These are phyloP conservation scores for Aethina tumida DNA, from an alignment of 1,140 invertebrate genomes.

Conservation along the genomic window DNA sequence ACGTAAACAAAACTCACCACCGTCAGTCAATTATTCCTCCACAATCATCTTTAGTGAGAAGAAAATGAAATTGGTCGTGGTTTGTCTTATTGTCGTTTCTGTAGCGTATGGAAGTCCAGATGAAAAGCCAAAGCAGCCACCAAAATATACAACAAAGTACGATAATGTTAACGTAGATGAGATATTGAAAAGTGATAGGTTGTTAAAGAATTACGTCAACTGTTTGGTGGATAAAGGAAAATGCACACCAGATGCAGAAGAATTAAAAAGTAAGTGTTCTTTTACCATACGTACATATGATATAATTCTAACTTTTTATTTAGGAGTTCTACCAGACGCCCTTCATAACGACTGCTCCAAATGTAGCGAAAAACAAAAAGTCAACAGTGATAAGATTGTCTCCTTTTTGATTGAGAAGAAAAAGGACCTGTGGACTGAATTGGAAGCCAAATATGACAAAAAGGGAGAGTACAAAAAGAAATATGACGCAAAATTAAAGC, in stretches of 20 bases:
- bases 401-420: constrained; percentile 42
- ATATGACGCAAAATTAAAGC: background rate
- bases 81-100: too few relatives aligned
- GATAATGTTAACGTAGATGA: constrained; percentile 58
- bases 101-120: constrained; percentile 41
- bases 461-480: too few relatives aligned
- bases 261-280: constrained; percentile 50
- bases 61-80: too few relatives aligned
- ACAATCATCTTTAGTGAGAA: constrained; percentile 33
- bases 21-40: background rate
- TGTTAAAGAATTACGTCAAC: constrained; percentile 51
- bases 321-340: constrained; percentile 49
- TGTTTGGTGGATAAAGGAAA: constrained; percentile 53
- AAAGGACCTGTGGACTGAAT: constrained; percentile 39
- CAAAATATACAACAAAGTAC: constrained; percentile 58
- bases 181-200: constrained; percentile 51
- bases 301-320: background rate
- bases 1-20: too few relatives aligned
- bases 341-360: constrained; percentile 49
- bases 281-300: background rate
- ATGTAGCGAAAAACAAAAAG: constrained; percentile 50
- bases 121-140: constrained; percentile 38
- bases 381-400: constrained; percentile 49
- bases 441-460: constrained; percentile 45
- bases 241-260: constrained; percentile 57